Conservation (phyloP, 2,797 vertebrate species). For the Phrynocephalus guinanensis region DNA sequence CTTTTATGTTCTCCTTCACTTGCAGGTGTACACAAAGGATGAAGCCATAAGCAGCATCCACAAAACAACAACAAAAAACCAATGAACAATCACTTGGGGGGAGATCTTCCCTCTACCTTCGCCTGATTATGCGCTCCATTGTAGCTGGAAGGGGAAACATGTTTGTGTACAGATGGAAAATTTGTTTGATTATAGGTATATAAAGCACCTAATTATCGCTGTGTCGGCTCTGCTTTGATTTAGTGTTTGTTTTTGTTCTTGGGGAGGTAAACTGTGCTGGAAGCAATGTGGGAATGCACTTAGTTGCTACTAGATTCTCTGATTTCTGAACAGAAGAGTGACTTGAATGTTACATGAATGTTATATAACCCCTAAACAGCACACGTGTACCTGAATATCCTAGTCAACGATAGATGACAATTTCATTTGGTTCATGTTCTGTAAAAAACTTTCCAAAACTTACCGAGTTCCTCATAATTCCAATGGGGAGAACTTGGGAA, state of each 20-base stretch:
- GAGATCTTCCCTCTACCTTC: background rate
- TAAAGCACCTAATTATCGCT: constrained; percentile 37
- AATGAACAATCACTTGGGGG: no score
- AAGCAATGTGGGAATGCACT: constrained; percentile 31
- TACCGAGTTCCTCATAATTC: background rate
- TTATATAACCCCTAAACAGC: no score
- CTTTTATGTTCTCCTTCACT: rapidly evolving
- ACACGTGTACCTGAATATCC: no score
- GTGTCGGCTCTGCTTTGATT: constrained; percentile 27
- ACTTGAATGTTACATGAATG: no score
- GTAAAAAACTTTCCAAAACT: background rate
- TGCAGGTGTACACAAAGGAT: no score
- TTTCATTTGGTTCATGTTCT: background rate
- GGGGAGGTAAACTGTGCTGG: constrained; percentile 53
- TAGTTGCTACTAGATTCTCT: background rate
- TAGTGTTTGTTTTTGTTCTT: constrained; percentile 38
- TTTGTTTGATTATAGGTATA: constrained; percentile 30
- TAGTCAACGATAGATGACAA: background rate
- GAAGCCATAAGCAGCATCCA: background rate
- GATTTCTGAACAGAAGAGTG: background rate
- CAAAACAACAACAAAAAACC: background rate
- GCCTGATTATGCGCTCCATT: background rate
- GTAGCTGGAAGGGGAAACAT: background rate
- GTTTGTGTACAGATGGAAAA: constrained; percentile 19
- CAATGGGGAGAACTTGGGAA: background rate